phyloP scores from a whole-genome alignment of 1,140 invertebrate genomes.

The Reticulitermes speratus region DNA sequence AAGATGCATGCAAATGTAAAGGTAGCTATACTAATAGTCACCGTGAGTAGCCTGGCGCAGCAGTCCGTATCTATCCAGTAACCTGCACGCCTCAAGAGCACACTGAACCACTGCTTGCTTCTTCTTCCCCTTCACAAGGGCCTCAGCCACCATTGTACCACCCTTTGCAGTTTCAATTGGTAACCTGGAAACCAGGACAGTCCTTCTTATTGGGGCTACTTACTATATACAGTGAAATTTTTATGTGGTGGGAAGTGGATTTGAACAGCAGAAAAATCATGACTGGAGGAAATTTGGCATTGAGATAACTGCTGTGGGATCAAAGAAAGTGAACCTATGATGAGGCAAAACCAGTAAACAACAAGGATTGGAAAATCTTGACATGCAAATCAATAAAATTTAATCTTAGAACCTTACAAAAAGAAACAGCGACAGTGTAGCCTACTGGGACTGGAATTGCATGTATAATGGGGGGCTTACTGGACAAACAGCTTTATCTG shows the following conservation, averaged over 20 bases:
- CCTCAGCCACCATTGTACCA: slow-evolving; percentile 75
- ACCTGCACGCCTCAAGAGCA: slow-evolving; percentile 90
- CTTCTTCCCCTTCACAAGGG: slow-evolving; percentile 86
- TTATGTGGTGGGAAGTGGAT: no score
- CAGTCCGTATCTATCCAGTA: slow-evolving; percentile 81
- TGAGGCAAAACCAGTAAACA: no score
- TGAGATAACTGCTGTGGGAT: not conserved
- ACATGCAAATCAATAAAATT: no score
- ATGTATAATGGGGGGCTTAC: no score
- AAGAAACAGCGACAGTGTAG: no score
- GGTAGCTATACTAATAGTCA: slow-evolving; percentile 41
- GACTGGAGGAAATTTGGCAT: not conserved
- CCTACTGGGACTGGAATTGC: no score
- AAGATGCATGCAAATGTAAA: not conserved
- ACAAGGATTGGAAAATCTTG: no score
- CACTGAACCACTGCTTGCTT: slow-evolving; percentile 92
- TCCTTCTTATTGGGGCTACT: not conserved
- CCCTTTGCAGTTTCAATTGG: slow-evolving; percentile 80
- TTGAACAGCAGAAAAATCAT: not conserved
- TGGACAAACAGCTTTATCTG: no score
- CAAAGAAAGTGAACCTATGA: no score
- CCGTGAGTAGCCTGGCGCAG: slow-evolving; percentile 76
- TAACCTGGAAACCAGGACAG: slow-evolving; percentile 51
- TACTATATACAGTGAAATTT: not conserved
- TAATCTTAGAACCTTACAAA: no score